A percentile compares a stretch with the other conserved stretches of the same genome.
Conservation (phyloP, 2,113 vertebrate species). For the Daboia siamensis region DNA sequence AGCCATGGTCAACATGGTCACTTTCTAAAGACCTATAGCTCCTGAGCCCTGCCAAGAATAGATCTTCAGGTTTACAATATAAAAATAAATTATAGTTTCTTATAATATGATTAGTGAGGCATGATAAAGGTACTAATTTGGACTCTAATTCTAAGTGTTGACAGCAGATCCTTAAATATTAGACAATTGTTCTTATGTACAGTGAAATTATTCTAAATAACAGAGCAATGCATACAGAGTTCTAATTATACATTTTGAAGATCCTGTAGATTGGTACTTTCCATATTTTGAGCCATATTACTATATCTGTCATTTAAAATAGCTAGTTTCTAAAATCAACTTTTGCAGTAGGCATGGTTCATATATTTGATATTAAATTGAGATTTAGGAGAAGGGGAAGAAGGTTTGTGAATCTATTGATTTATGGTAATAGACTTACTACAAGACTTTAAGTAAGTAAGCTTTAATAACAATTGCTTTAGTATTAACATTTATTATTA, state of each 20-base stretch:
- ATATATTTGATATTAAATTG: background rate
- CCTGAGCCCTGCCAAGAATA: background rate
- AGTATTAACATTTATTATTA: background rate
- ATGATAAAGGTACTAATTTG: conserved; percentile 9
- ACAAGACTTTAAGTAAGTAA: background rate
- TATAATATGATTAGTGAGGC: background rate
- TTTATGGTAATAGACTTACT: background rate
- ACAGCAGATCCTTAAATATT: background rate
- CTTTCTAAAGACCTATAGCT: background rate
- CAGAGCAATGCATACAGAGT: background rate
- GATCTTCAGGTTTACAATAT: background rate
- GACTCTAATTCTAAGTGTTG: background rate
- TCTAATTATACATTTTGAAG: background rate
- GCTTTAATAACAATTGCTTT: background rate
- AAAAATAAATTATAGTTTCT: conserved; percentile 3
- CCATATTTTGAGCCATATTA: background rate
- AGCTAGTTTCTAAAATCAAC: background rate
- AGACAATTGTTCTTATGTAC: background rate
- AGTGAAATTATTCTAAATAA: background rate
- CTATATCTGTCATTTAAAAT: background rate
- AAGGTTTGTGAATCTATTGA: background rate
- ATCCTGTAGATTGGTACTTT: background rate
- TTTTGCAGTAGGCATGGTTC: background rate
- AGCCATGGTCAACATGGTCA: background rate
- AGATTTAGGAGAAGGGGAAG: background rate